Percentiles rank a stretch among this genome's conserved stretches.
Evolutionary conservation across 2,113 vertebrate genomes (phyloP).

Genomic region (Cyphotilapia sp.): DNA sequence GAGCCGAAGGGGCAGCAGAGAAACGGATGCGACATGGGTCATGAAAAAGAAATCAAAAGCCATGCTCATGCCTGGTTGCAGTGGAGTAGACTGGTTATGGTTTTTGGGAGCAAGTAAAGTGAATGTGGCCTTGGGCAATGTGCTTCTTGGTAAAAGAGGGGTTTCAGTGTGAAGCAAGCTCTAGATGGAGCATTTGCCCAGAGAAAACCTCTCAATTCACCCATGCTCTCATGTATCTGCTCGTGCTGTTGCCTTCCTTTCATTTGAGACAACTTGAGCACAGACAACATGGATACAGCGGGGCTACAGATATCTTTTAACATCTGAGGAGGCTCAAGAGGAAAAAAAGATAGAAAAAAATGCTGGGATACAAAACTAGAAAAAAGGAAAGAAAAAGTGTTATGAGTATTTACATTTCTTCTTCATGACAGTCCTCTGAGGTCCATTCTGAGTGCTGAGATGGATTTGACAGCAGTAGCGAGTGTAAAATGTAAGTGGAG

Average conservation of each 20-base stretch:
- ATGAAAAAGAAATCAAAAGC: slow-evolving; percentile 61
- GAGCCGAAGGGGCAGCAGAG: slow-evolving; percentile 19
- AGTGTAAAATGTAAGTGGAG: not conserved
- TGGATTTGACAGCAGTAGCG: slow-evolving; percentile 22
- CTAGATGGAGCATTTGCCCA: slow-evolving; percentile 46
- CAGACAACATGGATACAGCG: not conserved
- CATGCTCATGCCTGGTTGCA: slow-evolving; percentile 19
- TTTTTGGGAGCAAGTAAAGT: slow-evolving; percentile 35
- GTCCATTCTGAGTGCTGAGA: slow-evolving; percentile 3
- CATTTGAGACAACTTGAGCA: not conserved
- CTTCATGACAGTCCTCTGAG: not conserved
- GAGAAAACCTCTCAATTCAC: slow-evolving; percentile 48
- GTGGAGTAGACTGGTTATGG: slow-evolving; percentile 16
- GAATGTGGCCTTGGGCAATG: slow-evolving; percentile 49
- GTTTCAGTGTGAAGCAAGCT: slow-evolving; percentile 30
- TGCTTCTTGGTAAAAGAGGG: slow-evolving; percentile 51
- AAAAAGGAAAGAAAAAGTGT: not conserved
- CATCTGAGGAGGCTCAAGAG: slow-evolving; percentile 1
- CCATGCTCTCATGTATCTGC: slow-evolving; percentile 26
- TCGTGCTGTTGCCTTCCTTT: slow-evolving; percentile 16
- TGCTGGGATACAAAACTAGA: not conserved
- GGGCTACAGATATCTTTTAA: slow-evolving; percentile 12
- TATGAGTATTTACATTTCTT: slow-evolving; percentile 15
- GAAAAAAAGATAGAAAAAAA: not conserved
- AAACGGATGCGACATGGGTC: slow-evolving; percentile 46